A percentile compares a stretch with the other conserved stretches of the same genome.
These are phyloP conservation scores for Argyra leucocephala DNA, from an alignment of 2,888 invertebrate species.

Conservation along the genomic window DNA sequence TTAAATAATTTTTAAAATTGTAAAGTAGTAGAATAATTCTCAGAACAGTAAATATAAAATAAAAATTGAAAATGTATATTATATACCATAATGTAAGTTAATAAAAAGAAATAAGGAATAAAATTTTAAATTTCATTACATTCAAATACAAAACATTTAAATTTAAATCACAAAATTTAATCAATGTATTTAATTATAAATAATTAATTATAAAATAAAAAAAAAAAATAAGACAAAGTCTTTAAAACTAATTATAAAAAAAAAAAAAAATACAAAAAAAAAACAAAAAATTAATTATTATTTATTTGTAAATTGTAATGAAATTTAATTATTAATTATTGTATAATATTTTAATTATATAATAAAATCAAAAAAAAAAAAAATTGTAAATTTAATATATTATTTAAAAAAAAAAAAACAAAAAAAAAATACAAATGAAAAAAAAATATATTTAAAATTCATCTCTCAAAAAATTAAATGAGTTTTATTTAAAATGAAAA, in stretches of 20 bases:
- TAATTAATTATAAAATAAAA: not conserved
- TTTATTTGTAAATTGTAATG: not conserved
- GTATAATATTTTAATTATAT: not conserved
- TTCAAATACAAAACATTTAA: no score
- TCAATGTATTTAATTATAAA: not conserved
- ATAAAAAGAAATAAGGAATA: no score
- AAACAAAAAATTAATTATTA: not conserved
- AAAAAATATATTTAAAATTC: not conserved
- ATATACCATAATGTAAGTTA: no score
- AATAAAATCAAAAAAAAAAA: not conserved
- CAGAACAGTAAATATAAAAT: no score
- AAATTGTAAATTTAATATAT: conserved; percentile 1
- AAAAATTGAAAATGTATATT: no score
- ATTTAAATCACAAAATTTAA: no score
- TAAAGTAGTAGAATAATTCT: no score
- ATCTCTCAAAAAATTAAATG: not conserved
- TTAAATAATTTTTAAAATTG: no score
- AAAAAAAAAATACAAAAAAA: no score
- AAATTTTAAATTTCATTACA: no score
- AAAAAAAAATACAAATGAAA: not conserved
- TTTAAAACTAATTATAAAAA: not conserved
- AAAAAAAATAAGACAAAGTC: not conserved
- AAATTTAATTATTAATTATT: not conserved
- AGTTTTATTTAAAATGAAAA: not conserved
- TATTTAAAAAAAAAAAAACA: not conserved